A percentile compares a stretch with the other conserved stretches of the same genome.
Evolutionary conservation across 2,888 invertebrate genomes (phyloP).

Genomic region (Altica lythri): DNA sequence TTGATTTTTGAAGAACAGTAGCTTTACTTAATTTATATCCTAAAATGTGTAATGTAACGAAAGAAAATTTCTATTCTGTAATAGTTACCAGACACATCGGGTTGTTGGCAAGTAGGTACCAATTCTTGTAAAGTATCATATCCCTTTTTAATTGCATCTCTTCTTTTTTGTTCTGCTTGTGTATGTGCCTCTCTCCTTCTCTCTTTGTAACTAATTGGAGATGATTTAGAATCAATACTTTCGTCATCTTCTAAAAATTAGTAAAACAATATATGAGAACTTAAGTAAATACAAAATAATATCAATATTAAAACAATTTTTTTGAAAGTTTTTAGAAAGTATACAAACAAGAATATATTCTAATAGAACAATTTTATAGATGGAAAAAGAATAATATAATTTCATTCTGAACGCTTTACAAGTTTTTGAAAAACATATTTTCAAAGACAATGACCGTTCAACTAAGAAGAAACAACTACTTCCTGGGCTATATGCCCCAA

Average conservation of each 20-base stretch:
- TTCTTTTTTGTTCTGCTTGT: slow-evolving; percentile 93
- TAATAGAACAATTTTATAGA: no score
- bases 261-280: no score
- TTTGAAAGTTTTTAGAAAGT: no score
- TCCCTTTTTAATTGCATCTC: slow-evolving; percentile 97
- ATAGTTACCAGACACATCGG: slow-evolving; percentile 73
- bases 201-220: slow-evolving; percentile 87
- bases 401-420: no score
- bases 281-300: no score
- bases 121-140: slow-evolving; percentile 92
- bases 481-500: no score
- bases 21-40: slow-evolving; percentile 95
- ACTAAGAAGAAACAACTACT: no score
- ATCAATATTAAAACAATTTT: no score
- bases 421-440: no score
- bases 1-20: slow-evolving; percentile 91
- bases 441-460: no score
- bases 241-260: slow-evolving; percentile 61
- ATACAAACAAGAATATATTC: no score
- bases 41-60: slow-evolving; percentile 18
- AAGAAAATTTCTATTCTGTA: neutral
- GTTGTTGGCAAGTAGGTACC: slow-evolving; percentile 92
- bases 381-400: no score
- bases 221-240: slow-evolving; percentile 65
- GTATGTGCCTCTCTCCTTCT: slow-evolving; percentile 93